Base-by-base conservation (phyloP, 1,140 invertebrate genomes). In the Heliothis virescens region DNA sequence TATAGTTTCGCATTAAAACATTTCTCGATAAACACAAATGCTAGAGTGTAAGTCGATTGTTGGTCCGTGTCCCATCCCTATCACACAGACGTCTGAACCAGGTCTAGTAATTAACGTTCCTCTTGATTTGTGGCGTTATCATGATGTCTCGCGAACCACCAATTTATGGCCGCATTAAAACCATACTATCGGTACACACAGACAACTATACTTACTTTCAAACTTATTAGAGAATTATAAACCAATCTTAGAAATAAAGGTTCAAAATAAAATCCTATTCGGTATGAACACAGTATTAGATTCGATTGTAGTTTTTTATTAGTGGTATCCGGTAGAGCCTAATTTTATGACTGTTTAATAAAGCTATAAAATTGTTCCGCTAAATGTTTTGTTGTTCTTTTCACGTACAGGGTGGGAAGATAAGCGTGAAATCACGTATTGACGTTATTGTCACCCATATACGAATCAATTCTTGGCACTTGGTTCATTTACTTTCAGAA, bases 91-190 rank as follows among this genome's bases (percentile, higher is more conserved):
- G 47, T 76, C 21, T 55, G 63, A 65, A 29, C 29, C 74, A 47
- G 50, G 18, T 62, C 29, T 63, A 74, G 78, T 88, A 89, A 89
- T 89, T 87, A 89, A 88, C 78, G 75, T 82, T 82, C 69, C 73
- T 82, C 84, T 87, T 89, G 85, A 88, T 88, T 87, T 89, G 86
- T 87, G 78, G 83, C 82, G 82, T 85, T 87, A 87, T 86, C 86
- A 83, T 76, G 83, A 83, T 80, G 82, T 87, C 86, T 85, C 69
- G 78, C 72, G 34, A 81, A 84, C 81, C 74, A 71, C 53, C 76
- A 83, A 87, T 87, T 87, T 87, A 87, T 86, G 60, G 83, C 55
- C 55, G 72, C 72, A 84, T 82, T 82, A 86, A 84, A 87, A 83
- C 73, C 59, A 15, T 72, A 15, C 78, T 67, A 69, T 60, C 57